A percentile compares a stretch with the other conserved stretches of the same genome.
Evolutionary conservation across 1,140 invertebrate species (phyloP).

Genomic region (Drosophila gunungcola): DNA sequence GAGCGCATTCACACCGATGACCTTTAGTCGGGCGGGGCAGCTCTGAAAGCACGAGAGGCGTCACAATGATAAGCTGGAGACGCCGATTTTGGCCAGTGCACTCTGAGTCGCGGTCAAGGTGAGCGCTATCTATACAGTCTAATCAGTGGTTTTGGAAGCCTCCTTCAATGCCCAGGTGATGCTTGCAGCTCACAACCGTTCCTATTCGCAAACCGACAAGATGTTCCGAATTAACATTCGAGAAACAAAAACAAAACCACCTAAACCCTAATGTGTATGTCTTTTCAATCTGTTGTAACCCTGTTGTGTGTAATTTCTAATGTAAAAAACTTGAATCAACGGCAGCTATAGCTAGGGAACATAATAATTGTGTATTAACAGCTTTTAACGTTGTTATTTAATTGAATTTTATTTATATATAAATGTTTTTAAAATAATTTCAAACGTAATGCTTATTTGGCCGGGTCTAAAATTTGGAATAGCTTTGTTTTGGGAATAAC

Average conservation of each 20-base stretch:
- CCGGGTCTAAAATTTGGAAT: no score
- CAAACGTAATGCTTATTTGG: constrained; percentile 10
- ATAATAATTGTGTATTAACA: constrained; percentile 60
- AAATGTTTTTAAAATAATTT: constrained; percentile 61
- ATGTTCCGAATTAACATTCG: constrained; percentile 32
- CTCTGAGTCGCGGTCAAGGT: constrained; percentile 16
- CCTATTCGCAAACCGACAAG: neutral
- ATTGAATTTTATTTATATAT: constrained; percentile 75
- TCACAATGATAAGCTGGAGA: constrained; percentile 18
- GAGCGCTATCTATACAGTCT: constrained; percentile 12
- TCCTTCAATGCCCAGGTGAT: neutral
- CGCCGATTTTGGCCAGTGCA: neutral
- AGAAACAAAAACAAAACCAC: constrained; percentile 18
- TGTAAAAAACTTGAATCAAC: constrained; percentile 25
- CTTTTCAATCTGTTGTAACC: constrained; percentile 28
- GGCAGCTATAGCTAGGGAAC: constrained; percentile 45
- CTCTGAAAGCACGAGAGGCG: constrained; percentile 41
- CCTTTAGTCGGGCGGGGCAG: constrained; percentile 44
- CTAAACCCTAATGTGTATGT: constrained; percentile 46
- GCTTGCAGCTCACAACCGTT: neutral
- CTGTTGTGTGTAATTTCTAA: constrained; percentile 59
- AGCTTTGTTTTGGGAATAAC: neutral
- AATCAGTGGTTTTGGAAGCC: neutral
- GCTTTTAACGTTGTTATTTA: constrained; percentile 72
- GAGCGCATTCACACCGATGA: constrained; percentile 88